Conservation (phyloP, 64 coral and sea anemone species). For the Porites lutea region DNA sequence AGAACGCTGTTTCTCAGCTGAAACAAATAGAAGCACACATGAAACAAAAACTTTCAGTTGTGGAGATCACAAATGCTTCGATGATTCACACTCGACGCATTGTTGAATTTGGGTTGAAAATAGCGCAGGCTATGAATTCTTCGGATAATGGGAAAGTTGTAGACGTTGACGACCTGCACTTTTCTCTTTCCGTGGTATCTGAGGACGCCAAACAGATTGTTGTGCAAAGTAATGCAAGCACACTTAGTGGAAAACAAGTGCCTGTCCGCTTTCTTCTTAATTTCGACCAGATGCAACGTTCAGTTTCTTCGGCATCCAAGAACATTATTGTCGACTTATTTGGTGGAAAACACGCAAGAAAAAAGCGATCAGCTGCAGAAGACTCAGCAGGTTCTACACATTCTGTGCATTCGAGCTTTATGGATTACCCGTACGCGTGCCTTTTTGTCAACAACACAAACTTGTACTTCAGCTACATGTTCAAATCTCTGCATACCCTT, state of each 20-base stretch:
- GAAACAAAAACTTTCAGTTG: conserved; percentile 4
- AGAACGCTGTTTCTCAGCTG: neutral
- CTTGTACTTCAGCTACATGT: neutral
- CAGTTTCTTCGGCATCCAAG: neutral
- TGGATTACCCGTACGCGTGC: conserved; percentile 9
- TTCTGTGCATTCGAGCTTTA: neutral
- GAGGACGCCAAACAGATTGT: neutral
- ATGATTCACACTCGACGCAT: conserved; percentile 24
- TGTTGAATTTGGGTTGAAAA: conserved; percentile 13
- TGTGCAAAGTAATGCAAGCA: neutral
- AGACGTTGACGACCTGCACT: neutral
- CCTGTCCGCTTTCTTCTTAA: neutral
- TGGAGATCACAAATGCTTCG: conserved; percentile 26
- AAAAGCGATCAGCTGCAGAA: neutral
- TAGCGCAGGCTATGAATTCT: conserved; percentile 1
- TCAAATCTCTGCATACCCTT: neutral
- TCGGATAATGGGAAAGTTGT: neutral
- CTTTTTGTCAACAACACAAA: conserved; percentile 1
- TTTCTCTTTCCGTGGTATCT: neutral
- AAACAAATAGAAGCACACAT: conserved; percentile 17
- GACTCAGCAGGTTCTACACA: neutral
- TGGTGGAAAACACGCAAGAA: neutral
- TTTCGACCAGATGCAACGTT: conserved; percentile 20
- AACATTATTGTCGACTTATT: neutral
- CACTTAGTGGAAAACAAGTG: neutral